These are phyloP conservation scores for Nysson spinosus DNA, from an alignment of 2,888 invertebrate species.

Conservation along the genomic window DNA sequence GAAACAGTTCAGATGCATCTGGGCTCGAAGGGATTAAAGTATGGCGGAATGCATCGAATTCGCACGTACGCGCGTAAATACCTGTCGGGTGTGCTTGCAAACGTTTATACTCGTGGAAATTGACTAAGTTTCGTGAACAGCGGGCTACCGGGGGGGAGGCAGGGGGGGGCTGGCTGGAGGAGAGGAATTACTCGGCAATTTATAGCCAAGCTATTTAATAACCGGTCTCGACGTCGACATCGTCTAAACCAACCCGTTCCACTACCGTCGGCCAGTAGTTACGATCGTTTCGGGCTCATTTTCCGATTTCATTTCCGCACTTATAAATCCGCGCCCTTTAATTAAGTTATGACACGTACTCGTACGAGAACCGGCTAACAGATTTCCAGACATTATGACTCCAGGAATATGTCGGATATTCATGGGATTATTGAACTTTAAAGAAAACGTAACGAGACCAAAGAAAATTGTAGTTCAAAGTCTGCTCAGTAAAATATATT, in stretches of 20 bases:
- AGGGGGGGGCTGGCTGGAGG: slow-evolving; percentile 18
- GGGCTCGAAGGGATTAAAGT: slow-evolving; percentile 2
- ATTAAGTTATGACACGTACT: too few species aligned
- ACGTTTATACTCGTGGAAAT: slow-evolving; percentile 63
- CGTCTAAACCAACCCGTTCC: slow-evolving; percentile 9
- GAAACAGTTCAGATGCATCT: not conserved
- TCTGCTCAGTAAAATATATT: too few species aligned
- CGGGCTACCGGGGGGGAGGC: too few species aligned
- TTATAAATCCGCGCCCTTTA: slow-evolving; percentile 19
- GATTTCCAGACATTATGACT: slow-evolving; percentile 3
- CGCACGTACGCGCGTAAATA: slow-evolving; percentile 45
- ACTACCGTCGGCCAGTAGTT: not conserved
- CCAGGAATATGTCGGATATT: too few species aligned
- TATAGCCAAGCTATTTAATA: slow-evolving; percentile 67
- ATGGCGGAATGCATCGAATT: slow-evolving; percentile 11
- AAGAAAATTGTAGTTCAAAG: too few species aligned
- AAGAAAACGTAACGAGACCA: too few species aligned
- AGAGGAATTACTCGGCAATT: slow-evolving; percentile 71
- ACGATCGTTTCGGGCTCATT: slow-evolving; percentile 26
- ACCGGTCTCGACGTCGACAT: slow-evolving; percentile 32
- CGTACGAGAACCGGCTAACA: not conserved
- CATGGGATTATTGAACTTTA: too few species aligned
- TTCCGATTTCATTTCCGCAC: slow-evolving; percentile 44
- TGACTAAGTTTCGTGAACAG: slow-evolving; percentile 68
- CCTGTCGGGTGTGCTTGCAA: slow-evolving; percentile 34